Evolutionary conservation across 2,888 invertebrate genomes (phyloP).

Genomic region (Micoletzkya japonica): DNA sequence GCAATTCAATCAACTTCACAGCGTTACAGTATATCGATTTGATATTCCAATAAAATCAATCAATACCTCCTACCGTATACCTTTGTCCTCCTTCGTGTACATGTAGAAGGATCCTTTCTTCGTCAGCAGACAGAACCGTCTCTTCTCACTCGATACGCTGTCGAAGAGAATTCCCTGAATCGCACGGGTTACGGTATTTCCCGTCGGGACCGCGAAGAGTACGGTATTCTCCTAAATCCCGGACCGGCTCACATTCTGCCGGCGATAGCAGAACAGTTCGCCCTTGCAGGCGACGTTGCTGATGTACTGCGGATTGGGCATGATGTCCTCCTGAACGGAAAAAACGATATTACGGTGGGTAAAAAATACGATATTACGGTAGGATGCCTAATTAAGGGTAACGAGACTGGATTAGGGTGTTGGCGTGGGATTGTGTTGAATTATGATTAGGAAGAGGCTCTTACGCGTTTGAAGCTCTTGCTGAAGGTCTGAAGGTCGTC

Average conservation of each 20-base stretch:
- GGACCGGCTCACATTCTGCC: conserved; percentile 17
- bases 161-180: conserved; percentile 17
- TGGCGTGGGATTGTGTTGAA: background rate
- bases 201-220: background rate
- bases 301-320: too few relatives aligned
- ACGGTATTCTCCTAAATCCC: background rate
- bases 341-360: background rate
- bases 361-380: too few relatives aligned
- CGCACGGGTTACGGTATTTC: background rate
- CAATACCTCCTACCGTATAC: background rate
- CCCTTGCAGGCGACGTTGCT: conserved; percentile 9
- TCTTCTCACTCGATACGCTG: background rate
- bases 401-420: too few relatives aligned
- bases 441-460: too few relatives aligned
- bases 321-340: too few relatives aligned
- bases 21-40: background rate
- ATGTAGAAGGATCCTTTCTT: conserved; percentile 5
- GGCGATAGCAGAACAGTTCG: too few relatives aligned
- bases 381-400: too few relatives aligned
- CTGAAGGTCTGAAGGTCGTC: background rate
- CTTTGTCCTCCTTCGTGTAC: conserved; percentile 24
- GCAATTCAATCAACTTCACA: background rate
- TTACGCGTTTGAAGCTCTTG: too few relatives aligned
- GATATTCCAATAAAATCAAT: background rate
- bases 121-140: conserved; percentile 17